Base-by-base conservation (phyloP, 1,140 invertebrate species). In the Phortica variegata region DNA sequence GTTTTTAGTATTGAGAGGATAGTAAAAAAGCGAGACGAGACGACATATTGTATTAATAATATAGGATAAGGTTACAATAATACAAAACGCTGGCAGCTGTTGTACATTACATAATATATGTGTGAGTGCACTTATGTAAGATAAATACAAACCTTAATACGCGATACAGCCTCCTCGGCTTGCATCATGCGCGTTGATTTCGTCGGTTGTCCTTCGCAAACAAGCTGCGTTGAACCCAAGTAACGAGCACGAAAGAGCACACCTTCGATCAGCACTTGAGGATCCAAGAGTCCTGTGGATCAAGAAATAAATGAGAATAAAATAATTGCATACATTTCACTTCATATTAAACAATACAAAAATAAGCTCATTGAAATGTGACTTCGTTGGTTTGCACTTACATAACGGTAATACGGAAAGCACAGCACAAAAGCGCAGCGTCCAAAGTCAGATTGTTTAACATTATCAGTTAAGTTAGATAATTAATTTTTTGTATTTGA, bases 171-270 rank as follows among this genome's bases (percentile, higher is more conserved):
- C 79, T 99, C 95, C 79, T 98, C 95, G 3, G 96, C 96, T 73
- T 99, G 96, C 81, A 97, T 92, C 95, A 99, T 98, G 51, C 97
- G 82, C 8, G 95, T 97, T 1, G 93, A 91, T 80, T 99, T 98
- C 0, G 93, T 97, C 1, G 95, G 94, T 66, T 97, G 92, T 2
- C 94, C 95, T 74, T 98, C 95, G 68, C 93, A 97, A 15, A 96
- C 91, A 36, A 99, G 82, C 76, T 98, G 96, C 2, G 95, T 98
- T 10, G 95, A 98, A 50, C 96, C 96, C 36, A 99, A 82, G 75
- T 99, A 99, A 23, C 90, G 82, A n/a, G 95, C 95, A 39, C 95
- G 88, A 80, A 98, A 99, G 40, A 99, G 76, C 10, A 99, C 95
- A 19, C 96, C 95, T 79, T 98, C 95, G 75, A 98, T 98, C 55